Evolutionary conservation across 2,113 vertebrate species (phyloP), one percentile per base, ranked within the genome.

Genomic region (Danionella cerebrum): DNA sequence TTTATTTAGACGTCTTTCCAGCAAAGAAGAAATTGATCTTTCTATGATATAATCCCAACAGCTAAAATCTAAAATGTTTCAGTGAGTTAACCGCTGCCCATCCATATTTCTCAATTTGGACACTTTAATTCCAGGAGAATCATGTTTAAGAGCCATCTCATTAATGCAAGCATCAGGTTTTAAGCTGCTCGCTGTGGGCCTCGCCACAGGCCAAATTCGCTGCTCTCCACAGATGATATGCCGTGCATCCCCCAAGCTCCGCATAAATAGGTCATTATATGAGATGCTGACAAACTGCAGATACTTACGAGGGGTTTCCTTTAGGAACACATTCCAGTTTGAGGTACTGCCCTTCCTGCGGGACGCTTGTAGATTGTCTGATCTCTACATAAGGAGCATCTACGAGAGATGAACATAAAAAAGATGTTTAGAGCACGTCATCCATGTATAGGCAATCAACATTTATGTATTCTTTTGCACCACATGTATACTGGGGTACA

Each of bases 301-400:
- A 63, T 57, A 27, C 95, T 98, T 92, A 98, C 96, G 92, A 90
- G 78, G 96, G 96, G 85, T 98, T 98, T 88, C 94, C 96, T 87
- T 92, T 93, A 80, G 94, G 97, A 84, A 94, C 84, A 84, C 96
- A 98, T 83, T 94, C 95, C 90, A 98, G 85, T 86, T 92, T 93
- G 77, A 98, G 86, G 84, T 89, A 85, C 68, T 97, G 93, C 75
- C 94, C 95, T 90, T 98, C 96, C 87, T 94, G 94, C 69, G 96
- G 94, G 84, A 95, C 89, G 45, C 85, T 79, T 60, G 83, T 89
- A 11, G 94, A 91, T 79, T 89, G 86, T 78, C 86, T 85, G 77
- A 98, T 98, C 87, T 93, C 91, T 79, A 98, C 96, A 79, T 83
- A 90, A 65, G 96, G 96, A 78, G 93, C 91, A 89, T 98, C 96